These are phyloP conservation scores for Porites rus DNA, from an alignment of 92 coral and sea anemone species.

Conservation along the genomic window DNA sequence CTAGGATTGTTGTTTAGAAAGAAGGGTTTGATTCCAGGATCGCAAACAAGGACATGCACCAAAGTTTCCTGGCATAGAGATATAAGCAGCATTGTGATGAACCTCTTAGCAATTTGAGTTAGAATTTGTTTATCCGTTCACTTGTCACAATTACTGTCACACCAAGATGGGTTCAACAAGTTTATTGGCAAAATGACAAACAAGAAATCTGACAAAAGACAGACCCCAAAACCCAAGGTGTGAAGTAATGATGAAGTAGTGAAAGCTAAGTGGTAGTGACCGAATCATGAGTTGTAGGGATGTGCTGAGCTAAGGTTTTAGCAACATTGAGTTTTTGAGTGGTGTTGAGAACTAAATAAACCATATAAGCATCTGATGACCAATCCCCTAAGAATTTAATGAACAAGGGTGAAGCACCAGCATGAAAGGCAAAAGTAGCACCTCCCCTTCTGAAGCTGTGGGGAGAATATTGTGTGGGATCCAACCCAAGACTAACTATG, in stretches of 20 bases:
- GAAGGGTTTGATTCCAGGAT: no score
- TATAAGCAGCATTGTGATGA: no score
- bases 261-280: background rate
- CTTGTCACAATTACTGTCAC: no score
- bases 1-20: no score
- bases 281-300: conserved; percentile 1
- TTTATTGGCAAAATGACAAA: no score
- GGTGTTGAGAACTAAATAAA: conserved; percentile 11
- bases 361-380: conserved; percentile 22
- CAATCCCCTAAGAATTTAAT: conserved; percentile 16
- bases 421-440: conserved; percentile 23
- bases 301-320: conserved; percentile 19
- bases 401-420: background rate
- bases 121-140: no score
- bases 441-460: conserved; percentile 20
- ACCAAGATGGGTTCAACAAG: no score
- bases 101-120: no score
- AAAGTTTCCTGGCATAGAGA: no score
- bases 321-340: conserved; percentile 8
- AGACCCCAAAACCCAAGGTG: background rate
- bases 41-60: no score
- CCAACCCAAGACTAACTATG: conserved; percentile 16
- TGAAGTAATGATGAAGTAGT: background rate
- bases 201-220: no score
- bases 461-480: conserved; percentile 28